These are phyloP conservation scores for Protonemura montana DNA, from an alignment of 2,888 invertebrate genomes.

Conservation along the genomic window DNA sequence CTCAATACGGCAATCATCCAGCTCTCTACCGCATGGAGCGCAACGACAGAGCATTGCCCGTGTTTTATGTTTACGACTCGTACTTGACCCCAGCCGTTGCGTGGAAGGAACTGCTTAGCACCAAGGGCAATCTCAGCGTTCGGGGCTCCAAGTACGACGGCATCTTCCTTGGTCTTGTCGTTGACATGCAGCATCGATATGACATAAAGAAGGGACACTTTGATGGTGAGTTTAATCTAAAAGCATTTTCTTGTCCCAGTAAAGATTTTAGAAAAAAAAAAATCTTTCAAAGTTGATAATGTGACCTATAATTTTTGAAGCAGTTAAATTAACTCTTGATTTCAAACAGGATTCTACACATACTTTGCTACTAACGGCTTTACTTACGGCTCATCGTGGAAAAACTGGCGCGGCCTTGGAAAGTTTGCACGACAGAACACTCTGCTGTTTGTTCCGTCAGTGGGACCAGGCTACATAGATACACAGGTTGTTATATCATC, in stretches of 20 bases:
- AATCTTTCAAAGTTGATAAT: no score
- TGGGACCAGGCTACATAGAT: slow-evolving; percentile 76
- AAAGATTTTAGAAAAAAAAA: no score
- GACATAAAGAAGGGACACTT: slow-evolving; percentile 64
- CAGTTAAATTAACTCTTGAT: not conserved
- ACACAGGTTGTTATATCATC: no score
- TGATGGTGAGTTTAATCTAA: slow-evolving; percentile 56
- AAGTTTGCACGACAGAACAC: slow-evolving; percentile 66
- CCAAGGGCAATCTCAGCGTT: slow-evolving; percentile 60
- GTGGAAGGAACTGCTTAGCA: slow-evolving; percentile 63
- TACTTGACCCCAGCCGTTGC: slow-evolving; percentile 63
- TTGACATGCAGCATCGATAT: slow-evolving; percentile 64
- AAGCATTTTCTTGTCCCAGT: no score
- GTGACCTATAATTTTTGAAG: not conserved
- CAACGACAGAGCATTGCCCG: slow-evolving; percentile 60
- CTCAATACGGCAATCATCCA: slow-evolving; percentile 63
- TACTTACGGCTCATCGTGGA: slow-evolving; percentile 70
- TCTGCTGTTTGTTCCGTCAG: slow-evolving; percentile 71
- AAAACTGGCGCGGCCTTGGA: slow-evolving; percentile 61
- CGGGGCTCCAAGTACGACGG: slow-evolving; percentile 66
- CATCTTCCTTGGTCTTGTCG: slow-evolving; percentile 67
- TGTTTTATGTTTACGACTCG: slow-evolving; percentile 72
- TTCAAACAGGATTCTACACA: slow-evolving; percentile 67
- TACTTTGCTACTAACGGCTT: slow-evolving; percentile 72
- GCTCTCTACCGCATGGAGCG: slow-evolving; percentile 62